phyloP scores from a whole-genome alignment of 2,113 vertebrate species.

The Chitala chitala region DNA sequence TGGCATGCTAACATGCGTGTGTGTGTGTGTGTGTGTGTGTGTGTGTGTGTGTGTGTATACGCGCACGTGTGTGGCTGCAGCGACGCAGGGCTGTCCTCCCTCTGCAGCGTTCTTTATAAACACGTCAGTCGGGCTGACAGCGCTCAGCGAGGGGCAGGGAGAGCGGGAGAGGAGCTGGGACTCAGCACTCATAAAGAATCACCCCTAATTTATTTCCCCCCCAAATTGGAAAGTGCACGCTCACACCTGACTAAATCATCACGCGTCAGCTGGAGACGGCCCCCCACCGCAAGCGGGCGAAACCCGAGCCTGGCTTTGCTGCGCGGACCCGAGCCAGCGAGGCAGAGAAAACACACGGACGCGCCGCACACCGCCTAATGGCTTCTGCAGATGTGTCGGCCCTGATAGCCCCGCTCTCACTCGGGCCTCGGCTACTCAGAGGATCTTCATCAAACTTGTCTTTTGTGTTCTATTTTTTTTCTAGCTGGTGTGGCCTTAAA shows the following conservation, averaged over 20 bases:
- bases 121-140: constrained; percentile 70
- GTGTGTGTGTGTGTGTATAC: too few species aligned
- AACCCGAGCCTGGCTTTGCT: constrained; percentile 94
- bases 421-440: constrained; percentile 58
- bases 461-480: constrained; percentile 34
- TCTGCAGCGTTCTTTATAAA: constrained; percentile 69
- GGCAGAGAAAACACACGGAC: constrained; percentile 67
- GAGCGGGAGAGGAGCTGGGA: constrained; percentile 47
- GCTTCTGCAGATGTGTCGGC: constrained; percentile 86
- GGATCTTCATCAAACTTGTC: constrained; percentile 61
- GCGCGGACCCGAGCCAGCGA: constrained; percentile 78
- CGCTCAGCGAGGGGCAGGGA: constrained; percentile 50
- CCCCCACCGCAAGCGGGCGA: constrained; percentile 92
- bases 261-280: constrained; percentile 90
- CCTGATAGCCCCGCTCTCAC: constrained; percentile 44
- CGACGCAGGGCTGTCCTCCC: too few species aligned
- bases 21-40: too few species aligned
- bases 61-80: too few species aligned
- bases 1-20: too few species aligned
- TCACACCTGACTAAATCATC: constrained; percentile 99
- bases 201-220: constrained; percentile 98
- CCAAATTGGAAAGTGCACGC: constrained; percentile 99
- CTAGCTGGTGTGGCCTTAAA: background rate
- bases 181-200: constrained; percentile 97
- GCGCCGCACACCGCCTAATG: constrained; percentile 67